Base-by-base conservation (phyloP, 1,140 invertebrate genomes). In the Papilio machaon region DNA sequence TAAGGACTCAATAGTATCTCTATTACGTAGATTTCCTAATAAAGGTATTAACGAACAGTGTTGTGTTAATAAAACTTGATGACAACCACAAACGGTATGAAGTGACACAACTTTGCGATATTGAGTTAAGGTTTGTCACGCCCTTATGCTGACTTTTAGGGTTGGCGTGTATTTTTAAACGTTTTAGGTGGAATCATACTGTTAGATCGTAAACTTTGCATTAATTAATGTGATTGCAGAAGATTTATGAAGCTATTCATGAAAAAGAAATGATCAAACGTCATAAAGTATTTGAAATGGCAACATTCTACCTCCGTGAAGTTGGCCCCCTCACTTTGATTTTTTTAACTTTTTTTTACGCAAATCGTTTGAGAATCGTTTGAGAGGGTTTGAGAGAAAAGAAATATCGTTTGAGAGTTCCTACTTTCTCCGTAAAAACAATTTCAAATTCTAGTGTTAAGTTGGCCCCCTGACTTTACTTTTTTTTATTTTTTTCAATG, bases 21-120 rank as follows among this genome's bases (percentile, higher is more conserved):
- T 58, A 19, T 58, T 58, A 58, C 54, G 54, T 58, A 19, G 54
- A 58, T 35, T 60, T 64, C 60, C 19, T 64, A 30, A 64, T 58
- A 64, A 64, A 64, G 19, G 60, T 10, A 64, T 23, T 64, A 23
- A 64, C 30, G 60, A 30, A 64, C 23, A 64, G 19, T 64, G 10
- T 19, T 64, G 23, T 30, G 60, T 30, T 8, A 11, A 23, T 64
- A 64, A 30, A 64, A 64, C 7, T 30, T 30, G 11, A 64, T 64
- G 60, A 30, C 60, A 30, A 9, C 23, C 60, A 64, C 30, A 64
- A 64, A 64, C 19, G 60, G 60, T 23, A 64, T 64, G 60, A 64
- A 23, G 23, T 30, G 23, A 64, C 30, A 64, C 60, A 64, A 64
- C 60, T 64, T 64, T 30, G 60, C 60, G 30, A 23, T 30, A 64